Evolutionary conservation across 2,113 vertebrate species (phyloP).

Genomic region (Tachysurus fulvidraco): DNA sequence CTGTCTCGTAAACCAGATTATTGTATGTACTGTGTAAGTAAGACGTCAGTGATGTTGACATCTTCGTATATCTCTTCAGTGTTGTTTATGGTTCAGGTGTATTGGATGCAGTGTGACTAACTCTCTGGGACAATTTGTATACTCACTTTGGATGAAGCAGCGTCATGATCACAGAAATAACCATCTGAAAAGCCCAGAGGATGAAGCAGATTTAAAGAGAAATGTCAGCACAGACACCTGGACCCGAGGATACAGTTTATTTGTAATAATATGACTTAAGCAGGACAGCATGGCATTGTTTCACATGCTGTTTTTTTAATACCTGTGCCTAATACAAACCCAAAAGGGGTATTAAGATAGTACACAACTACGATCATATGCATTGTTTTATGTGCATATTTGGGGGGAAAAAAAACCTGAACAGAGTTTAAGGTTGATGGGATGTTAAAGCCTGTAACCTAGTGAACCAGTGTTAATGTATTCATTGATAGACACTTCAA

Average conservation of each 20-base stretch:
- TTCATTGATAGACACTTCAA: too few species aligned
- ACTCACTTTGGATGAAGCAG: neutral
- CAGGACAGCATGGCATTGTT: neutral
- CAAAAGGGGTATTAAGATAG: neutral
- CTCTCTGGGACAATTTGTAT: neutral
- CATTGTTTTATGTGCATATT: too few species aligned
- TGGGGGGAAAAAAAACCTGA: too few species aligned
- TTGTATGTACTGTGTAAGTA: neutral
- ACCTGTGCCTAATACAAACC: neutral
- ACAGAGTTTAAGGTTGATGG: too few species aligned
- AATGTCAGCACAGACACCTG: constrained; percentile 4
- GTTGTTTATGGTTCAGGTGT: neutral
- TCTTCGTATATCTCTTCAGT: neutral
- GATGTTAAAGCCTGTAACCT: too few species aligned
- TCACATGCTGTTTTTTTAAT: neutral
- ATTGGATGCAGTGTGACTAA: neutral
- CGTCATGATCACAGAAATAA: constrained; percentile 23
- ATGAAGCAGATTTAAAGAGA: constrained; percentile 34
- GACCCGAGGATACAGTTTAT: constrained; percentile 16
- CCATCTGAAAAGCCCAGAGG: constrained; percentile 23
- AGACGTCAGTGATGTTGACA: neutral
- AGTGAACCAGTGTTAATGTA: too few species aligned
- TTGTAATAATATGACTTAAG: neutral
- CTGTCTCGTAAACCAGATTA: neutral
- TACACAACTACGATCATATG: too few species aligned